Conservation (phyloP, 2,797 vertebrate species). For the Cirrhinus molitorella region DNA sequence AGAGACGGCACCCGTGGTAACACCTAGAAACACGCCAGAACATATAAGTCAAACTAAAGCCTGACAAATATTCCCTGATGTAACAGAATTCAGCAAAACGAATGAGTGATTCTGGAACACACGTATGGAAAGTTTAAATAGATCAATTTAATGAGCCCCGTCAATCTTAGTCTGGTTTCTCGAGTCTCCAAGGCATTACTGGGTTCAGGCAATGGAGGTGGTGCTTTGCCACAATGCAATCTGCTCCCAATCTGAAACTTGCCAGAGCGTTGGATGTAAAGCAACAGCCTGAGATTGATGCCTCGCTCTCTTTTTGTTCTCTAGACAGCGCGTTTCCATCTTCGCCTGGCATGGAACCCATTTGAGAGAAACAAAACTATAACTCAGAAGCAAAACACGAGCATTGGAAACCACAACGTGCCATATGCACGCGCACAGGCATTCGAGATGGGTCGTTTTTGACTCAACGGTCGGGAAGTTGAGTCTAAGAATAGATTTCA, state of each 20-base stretch:
- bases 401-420: slow-evolving; percentile 28
- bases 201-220: slow-evolving; percentile 20
- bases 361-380: slow-evolving; percentile 71
- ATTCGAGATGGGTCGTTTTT: slow-evolving; percentile 24
- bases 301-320: slow-evolving; percentile 43
- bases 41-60: neutral
- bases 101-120: slow-evolving; percentile 8
- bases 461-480: slow-evolving; percentile 40
- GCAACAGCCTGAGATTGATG: slow-evolving; percentile 52
- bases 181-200: slow-evolving; percentile 26
- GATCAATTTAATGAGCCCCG: neutral
- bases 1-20: slow-evolving; percentile 78
- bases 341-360: slow-evolving; percentile 55
- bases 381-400: slow-evolving; percentile 63
- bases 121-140: slow-evolving; percentile 11
- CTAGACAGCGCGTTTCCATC: slow-evolving; percentile 58
- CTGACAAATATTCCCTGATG: neutral
- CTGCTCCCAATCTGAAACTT: slow-evolving; percentile 54
- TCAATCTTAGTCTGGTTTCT: slow-evolving; percentile 28
- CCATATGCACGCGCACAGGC: slow-evolving; percentile 22
- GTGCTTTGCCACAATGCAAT: slow-evolving; percentile 33
- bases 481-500: slow-evolving; percentile 6
- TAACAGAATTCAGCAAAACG: neutral
- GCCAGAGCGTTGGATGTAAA: slow-evolving; percentile 48
- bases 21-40: slow-evolving; percentile 72